Evolutionary conservation across 2,113 vertebrate species (phyloP), one percentile per base, ranked within the genome.

Genomic region (Egretta garzetta): DNA sequence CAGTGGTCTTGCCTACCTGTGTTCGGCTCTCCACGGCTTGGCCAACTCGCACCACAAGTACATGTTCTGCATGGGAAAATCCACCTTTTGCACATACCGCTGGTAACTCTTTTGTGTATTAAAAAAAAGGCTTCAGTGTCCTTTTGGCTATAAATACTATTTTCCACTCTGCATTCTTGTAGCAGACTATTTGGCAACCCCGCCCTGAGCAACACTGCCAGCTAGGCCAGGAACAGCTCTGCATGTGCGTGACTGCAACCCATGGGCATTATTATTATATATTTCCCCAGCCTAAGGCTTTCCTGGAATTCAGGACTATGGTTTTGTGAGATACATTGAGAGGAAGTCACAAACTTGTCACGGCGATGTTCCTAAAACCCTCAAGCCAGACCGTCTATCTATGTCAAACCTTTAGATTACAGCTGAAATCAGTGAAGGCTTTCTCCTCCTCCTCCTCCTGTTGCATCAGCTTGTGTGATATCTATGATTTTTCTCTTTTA

Each of bases 251-350:
- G 24, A 13, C 9, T 20, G 28, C 41, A 56, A 20, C 26, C 17
- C 14, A 33, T 0, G 35, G 35, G 6, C 64, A 15, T 56, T 39
- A 52, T 2, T 13, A 39, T 39, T 8, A 24, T 66, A 2, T 47
- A 62, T 76, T 76, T 70, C 6, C 12, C 14, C 10, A 62, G 15
- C 12, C 66, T 63, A 47, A 60, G 8, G 23, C 33, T 62, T 39
- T 62, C 27, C 63, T 88, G 49, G 41, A 62, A 60, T 37, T n/a
- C 63, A 66, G 41, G 14, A 32, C 43, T 60, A 73, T 12, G 27
- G 7, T 47, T 75, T 63, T 50, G 19, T 71, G 41, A 55, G 13
- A 15, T 35, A 4, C 20, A 35, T 47, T 49, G 30, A 62, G 49
- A 55, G 12, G 23, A 79, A 52, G 11, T 22, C 87, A 82, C 52